Conservation (phyloP, 2,888 invertebrate genomes). For the Horisme vitalbata region DNA sequence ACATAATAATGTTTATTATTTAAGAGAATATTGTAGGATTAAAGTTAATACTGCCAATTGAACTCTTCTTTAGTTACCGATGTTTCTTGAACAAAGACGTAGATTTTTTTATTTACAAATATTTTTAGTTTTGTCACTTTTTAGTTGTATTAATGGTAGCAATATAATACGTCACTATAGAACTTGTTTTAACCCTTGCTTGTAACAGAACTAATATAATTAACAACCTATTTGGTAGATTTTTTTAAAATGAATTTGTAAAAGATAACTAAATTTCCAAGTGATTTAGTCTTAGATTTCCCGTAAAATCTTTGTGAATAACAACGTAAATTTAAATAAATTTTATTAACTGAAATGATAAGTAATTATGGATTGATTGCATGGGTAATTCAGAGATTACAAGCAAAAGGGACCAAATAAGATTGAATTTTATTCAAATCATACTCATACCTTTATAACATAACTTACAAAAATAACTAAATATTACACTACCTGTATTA, state of each 20-base stretch:
- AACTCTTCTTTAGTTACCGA: constrained; percentile 74
- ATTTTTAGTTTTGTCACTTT: constrained; percentile 46
- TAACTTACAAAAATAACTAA: constrained; percentile 69
- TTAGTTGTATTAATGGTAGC: constrained; percentile 45
- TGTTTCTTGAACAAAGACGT: constrained; percentile 69
- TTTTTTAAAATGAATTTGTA: constrained; percentile 31
- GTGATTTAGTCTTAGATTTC: constrained; percentile 53
- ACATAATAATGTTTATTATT: constrained; percentile 49
- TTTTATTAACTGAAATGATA: constrained; percentile 62
- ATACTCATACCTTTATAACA: constrained; percentile 64
- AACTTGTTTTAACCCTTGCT: constrained; percentile 80
- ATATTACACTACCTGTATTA: constrained; percentile 46
- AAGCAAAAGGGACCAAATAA: constrained; percentile 82
- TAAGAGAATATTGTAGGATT: constrained; percentile 55
- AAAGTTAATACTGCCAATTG: constrained; percentile 66
- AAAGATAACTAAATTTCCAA: constrained; percentile 42
- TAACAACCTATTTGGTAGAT: constrained; percentile 56
- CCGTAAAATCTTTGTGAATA: constrained; percentile 60
- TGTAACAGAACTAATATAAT: constrained; percentile 80
- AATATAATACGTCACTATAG: constrained; percentile 48
- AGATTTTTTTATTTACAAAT: constrained; percentile 53
- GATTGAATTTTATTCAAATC: constrained; percentile 56
- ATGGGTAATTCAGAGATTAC: constrained; percentile 69
- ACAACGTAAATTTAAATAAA: constrained; percentile 55
- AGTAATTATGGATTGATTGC: constrained; percentile 51